phyloP scores from a whole-genome alignment of 2,113 vertebrate species.

The Myxocyprinus asiaticus region DNA sequence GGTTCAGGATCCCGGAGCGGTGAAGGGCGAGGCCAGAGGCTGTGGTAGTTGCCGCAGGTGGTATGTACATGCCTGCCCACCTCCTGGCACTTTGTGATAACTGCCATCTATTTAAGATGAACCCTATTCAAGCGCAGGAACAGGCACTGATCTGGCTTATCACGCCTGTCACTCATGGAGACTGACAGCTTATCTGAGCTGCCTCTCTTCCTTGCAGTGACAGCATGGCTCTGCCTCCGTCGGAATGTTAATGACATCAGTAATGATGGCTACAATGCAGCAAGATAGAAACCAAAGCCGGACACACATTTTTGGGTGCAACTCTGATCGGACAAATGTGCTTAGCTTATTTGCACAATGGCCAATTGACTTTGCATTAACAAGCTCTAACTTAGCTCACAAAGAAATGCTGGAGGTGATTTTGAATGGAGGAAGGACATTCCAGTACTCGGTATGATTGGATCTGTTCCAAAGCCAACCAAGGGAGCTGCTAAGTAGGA shows the following conservation, averaged over 20 bases:
- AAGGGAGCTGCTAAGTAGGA: not conserved
- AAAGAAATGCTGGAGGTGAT: no score
- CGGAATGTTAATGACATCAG: constrained; percentile 67
- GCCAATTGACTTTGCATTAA: no score
- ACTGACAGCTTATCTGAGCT: constrained; percentile 53
- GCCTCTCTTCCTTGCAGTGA: constrained; percentile 33
- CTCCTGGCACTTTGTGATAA: constrained; percentile 49
- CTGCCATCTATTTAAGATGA: constrained; percentile 42
- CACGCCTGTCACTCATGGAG: constrained; percentile 46
- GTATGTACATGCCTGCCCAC: constrained; percentile 25
- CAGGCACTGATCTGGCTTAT: constrained; percentile 51
- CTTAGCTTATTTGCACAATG: no score
- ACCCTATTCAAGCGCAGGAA: constrained; percentile 27
- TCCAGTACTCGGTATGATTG: not conserved
- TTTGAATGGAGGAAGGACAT: not conserved
- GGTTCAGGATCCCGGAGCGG: not conserved
- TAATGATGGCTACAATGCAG: constrained; percentile 57
- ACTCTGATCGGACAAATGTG: not conserved
- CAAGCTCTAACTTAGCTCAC: no score
- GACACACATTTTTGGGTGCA: not conserved
- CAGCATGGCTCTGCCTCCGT: constrained; percentile 59
- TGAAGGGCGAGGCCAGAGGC: constrained; percentile 27
- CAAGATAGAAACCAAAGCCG: constrained; percentile 20
- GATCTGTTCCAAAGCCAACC: not conserved
- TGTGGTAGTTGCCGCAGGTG: constrained; percentile 16